Evolutionary conservation across 1,140 invertebrate species (phyloP).

Genomic region (Cepaea nemoralis): DNA sequence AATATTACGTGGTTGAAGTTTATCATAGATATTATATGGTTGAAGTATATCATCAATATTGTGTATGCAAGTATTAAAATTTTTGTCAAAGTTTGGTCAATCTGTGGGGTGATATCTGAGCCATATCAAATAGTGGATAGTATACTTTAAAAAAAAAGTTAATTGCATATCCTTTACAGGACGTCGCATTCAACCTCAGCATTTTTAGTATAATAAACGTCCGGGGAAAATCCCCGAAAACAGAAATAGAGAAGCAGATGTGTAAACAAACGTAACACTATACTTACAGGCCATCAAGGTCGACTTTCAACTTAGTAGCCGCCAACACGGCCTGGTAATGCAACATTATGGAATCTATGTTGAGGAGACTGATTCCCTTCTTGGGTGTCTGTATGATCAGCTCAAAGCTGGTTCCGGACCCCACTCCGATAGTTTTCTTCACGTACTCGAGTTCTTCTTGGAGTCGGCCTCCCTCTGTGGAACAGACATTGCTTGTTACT

Average conservation of each 20-base stretch:
- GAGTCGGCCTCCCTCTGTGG: constrained; percentile 87
- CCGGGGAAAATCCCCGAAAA: neutral
- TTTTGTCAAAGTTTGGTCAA: no score
- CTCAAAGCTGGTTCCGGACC: constrained; percentile 83
- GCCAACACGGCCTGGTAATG: constrained; percentile 84
- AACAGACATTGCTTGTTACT: neutral
- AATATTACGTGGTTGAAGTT: no score
- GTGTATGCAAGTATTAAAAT: no score
- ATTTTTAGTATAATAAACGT: no score
- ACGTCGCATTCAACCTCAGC: no score
- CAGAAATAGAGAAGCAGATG: neutral
- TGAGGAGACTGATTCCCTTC: constrained; percentile 81
- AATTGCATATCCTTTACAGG: no score
- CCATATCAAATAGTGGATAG: no score
- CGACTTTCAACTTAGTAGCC: constrained; percentile 87
- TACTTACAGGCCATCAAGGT: constrained; percentile 89
- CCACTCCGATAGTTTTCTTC: constrained; percentile 80
- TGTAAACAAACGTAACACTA: neutral
- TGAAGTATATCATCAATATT: no score
- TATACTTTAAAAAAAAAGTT: no score
- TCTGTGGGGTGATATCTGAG: no score
- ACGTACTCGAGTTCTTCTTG: constrained; percentile 89
- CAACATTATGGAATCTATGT: constrained; percentile 83
- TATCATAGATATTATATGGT: no score
- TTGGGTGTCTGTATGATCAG: constrained; percentile 89